phyloP scores from a whole-genome alignment of 1,140 invertebrate species.

The Euschistus heros region DNA sequence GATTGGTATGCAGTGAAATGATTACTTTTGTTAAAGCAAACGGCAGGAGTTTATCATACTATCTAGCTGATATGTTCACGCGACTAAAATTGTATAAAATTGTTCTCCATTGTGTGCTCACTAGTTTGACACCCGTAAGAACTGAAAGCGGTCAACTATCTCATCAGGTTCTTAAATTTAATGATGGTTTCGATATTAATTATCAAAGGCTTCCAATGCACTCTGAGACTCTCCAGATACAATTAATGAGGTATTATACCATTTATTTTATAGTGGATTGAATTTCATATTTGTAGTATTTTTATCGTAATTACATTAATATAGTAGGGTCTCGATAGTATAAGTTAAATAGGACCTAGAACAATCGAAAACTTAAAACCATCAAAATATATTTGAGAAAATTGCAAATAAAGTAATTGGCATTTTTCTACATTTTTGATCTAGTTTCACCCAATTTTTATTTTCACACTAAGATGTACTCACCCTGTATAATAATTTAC shows the following conservation, averaged over 20 bases:
- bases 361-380: too few relatives aligned
- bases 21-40: conserved; percentile 73
- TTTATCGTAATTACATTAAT: too few relatives aligned
- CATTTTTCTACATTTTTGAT: too few relatives aligned
- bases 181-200: conserved; percentile 48
- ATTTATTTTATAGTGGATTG: not conserved
- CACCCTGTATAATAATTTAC: too few relatives aligned
- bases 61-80: conserved; percentile 67
- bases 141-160: conserved; percentile 49
- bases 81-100: conserved; percentile 83
- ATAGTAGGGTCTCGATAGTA: too few relatives aligned
- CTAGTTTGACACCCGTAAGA: conserved; percentile 40
- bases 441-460: too few relatives aligned
- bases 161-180: conserved; percentile 73
- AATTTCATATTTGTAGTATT: conserved; percentile 11
- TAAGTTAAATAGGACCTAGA: too few relatives aligned
- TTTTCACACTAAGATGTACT: too few relatives aligned
- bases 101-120: conserved; percentile 71
- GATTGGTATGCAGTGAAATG: conserved; percentile 63
- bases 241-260: conserved; percentile 50
- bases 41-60: conserved; percentile 67
- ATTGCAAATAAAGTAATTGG: too few relatives aligned
- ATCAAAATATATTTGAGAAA: too few relatives aligned
- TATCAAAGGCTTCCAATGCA: conserved; percentile 44
- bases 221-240: conserved; percentile 66